Evolutionary conservation across 2,113 vertebrate genomes (phyloP), one percentile per base, ranked within the genome.

Genomic region (Leptodactylus fuscus): DNA sequence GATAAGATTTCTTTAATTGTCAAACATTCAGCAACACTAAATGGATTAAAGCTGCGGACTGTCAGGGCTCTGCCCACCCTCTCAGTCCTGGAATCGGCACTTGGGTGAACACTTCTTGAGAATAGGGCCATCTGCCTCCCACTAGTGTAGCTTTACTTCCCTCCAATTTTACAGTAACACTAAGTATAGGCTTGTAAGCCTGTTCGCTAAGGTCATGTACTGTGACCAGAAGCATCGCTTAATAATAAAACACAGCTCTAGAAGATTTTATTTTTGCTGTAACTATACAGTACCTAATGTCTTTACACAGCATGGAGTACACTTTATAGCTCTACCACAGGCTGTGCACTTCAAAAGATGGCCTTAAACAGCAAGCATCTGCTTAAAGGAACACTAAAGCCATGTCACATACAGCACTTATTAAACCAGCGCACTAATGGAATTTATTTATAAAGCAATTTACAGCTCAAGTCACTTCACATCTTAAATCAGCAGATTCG

Each of bases 331-430:
- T 41, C 22, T 18, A 32, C 74, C 51, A 79, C 51, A 58, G 22
- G 76, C 76, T 79, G 76, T 27, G 76, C 18, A 15, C 44, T 38
- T 79, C 32, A 79, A 41, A 38, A n/a, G 75, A 32, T 36, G 49
- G 27, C 18, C 49, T 51, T 36, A 78, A 34, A 38, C 75, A 75
- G 48, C 48, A 60, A 58, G 51, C 11, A 79, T 79, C 51, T 22
- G 51, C 76, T 41, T 79, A 38, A 29, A 51, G 71, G 29, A 58
- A 24, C 51, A 24, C 53, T 58, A 58, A 79, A 58, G 20, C 76
- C 51, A 24, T 38, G 48, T 38, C 48, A 78, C 49, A 78, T 55
- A 78, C 36, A 12, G 18, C 9, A 36, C 49, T 38, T 58, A 38
- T 34, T 38, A 55, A 78, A n/a, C 4, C 4, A 51, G n/a, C 20